Evolutionary conservation across 2,113 vertebrate genomes (phyloP).

Genomic region (Quiscalus mexicanus): DNA sequence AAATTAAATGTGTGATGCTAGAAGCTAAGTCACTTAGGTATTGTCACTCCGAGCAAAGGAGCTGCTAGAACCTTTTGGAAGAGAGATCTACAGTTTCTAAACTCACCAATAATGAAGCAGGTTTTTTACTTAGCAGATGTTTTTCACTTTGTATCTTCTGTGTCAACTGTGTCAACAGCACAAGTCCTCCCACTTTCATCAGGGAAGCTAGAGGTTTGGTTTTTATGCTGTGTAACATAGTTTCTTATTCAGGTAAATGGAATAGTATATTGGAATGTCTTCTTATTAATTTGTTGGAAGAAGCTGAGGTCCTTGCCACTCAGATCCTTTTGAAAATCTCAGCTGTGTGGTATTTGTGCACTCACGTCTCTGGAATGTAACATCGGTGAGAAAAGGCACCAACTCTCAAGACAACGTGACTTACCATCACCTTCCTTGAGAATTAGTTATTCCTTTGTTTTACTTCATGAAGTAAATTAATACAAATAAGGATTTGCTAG

Average conservation of each 20-base stretch:
- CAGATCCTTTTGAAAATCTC: constrained; percentile 52
- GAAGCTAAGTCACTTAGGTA: background rate
- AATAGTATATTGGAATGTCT: constrained; percentile 27
- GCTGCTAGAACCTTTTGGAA: background rate
- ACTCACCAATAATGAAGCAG: background rate
- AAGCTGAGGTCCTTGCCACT: constrained; percentile 28
- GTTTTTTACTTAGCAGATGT: background rate
- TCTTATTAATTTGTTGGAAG: constrained; percentile 53
- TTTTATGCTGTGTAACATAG: background rate
- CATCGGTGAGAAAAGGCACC: background rate
- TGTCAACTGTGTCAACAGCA: background rate
- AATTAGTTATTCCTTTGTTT: background rate
- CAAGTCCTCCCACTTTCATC: constrained; percentile 14
- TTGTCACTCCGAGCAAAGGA: background rate
- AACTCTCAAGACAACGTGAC: constrained; percentile 20
- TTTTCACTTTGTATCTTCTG: background rate
- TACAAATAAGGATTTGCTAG: background rate
- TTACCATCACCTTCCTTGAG: constrained; percentile 49
- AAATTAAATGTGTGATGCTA: background rate
- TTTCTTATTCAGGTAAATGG: background rate
- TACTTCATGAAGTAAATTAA: background rate
- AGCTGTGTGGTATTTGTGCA: constrained; percentile 48
- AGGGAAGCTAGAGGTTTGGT: background rate
- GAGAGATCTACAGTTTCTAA: background rate
- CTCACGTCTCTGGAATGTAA: constrained; percentile 11